phyloP scores from a whole-genome alignment of 1,140 invertebrate species.

The Grapholita molesta region DNA sequence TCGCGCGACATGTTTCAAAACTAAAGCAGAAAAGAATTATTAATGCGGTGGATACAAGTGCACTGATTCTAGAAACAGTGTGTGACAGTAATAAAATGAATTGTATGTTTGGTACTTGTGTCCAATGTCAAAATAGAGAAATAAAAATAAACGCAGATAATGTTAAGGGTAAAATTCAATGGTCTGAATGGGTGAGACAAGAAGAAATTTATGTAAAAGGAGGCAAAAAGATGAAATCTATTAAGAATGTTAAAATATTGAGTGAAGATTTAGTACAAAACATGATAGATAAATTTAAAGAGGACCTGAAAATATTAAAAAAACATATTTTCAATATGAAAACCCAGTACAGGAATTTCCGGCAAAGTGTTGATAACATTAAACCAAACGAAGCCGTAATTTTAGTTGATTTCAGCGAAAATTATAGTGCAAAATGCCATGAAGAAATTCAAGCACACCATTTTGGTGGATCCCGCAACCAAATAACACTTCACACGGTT shows the following conservation, averaged over 20 bases:
- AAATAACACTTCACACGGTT: conserved; percentile 36
- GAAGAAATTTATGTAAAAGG: conserved; percentile 14
- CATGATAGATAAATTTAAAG: not conserved
- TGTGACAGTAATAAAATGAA: not conserved
- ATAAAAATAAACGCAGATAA: not conserved
- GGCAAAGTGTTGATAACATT: not conserved
- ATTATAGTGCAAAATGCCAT: conserved; percentile 41
- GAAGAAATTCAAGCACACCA: conserved; percentile 36
- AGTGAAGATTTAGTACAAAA: not conserved
- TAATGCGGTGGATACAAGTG: not conserved
- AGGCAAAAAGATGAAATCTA: not conserved
- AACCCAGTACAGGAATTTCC: conserved; percentile 3
- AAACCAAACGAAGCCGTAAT: conserved; percentile 17
- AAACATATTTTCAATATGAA: conserved; percentile 21
- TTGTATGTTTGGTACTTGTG: conserved; percentile 21
- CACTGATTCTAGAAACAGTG: not conserved
- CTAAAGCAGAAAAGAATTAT: conserved; percentile 13
- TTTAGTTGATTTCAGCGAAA: conserved; percentile 34
- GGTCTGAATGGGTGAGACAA: conserved; percentile 15
- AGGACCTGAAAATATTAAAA: not conserved
- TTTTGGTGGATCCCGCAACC: conserved; percentile 39
- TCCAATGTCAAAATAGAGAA: conserved; percentile 18
- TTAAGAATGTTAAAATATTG: not conserved
- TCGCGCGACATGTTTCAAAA: too few species aligned
- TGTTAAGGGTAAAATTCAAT: conserved; percentile 9